Evolutionary conservation across 2,797 vertebrate species (phyloP), one percentile per base, ranked within the genome.

Genomic region (Chromobotia macracanthus): DNA sequence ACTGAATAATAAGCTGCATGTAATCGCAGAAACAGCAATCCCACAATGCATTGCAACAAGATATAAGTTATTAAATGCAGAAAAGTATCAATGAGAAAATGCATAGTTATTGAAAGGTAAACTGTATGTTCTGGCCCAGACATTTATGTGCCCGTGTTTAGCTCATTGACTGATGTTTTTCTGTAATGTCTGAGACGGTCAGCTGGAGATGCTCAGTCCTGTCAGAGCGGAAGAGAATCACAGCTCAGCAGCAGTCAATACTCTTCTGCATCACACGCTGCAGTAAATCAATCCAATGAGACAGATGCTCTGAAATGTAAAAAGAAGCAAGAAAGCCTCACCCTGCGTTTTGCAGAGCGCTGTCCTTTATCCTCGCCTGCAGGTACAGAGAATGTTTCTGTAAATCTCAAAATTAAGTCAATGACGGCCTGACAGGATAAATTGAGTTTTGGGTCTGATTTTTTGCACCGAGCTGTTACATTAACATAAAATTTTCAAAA

Each of bases 241-340:
- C n/a, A n/a, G n/a, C n/a, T n/a, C n/a, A 86, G 90, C 84, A 88
- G 89, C 89, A 87, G 89, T 93, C 93, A 89, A 92, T 93, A 89
- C 81, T 76, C 84, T 80, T 84, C 89, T 65, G 89, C 83, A 89
- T 91, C 91, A 90, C 89, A 88, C 83, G 82, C 83, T 83, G 81
- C 75, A 88, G 89, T 92, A 92, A 93, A 91, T 93, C 90, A 94
- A 92, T 94, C 89, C 93, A 90, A 92, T 89, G 84, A 91, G 88
- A 91, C 89, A 90, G 87, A 85, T 84, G 88, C 66, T 83, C 80
- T 83, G 84, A 86, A 90, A 90, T 90, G 87, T 92, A 88, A 89
- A 90, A 91, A 84, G 83, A 82, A 55, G 53, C 81, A 87, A 25
- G 44, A 79, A 86, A 87, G 80, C 81, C 81, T 87, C 80, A 73